Conservation (phyloP, 2,888 invertebrate genomes). For the Noctua fimbriata region DNA sequence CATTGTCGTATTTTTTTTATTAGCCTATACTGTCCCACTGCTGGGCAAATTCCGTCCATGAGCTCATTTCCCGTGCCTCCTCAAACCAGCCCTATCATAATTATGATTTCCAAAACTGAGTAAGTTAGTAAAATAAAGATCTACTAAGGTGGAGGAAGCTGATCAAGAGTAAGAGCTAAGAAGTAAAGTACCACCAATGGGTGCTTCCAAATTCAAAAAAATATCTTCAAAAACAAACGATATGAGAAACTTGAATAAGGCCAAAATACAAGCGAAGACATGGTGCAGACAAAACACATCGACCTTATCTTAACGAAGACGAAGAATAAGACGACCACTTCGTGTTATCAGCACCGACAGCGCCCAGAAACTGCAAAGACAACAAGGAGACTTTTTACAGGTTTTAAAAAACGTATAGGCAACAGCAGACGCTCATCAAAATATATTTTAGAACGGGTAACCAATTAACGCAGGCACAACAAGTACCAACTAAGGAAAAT, state of each 20-base stretch:
- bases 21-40: no score
- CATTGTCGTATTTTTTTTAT: no score
- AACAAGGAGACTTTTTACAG: neutral
- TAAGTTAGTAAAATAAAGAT: neutral
- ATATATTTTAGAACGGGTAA: constrained; percentile 4
- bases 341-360: neutral
- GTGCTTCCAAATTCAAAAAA: neutral
- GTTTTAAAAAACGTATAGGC: neutral
- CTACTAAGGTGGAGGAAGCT: neutral
- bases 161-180: neutral
- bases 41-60: no score
- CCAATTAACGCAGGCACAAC: constrained; percentile 15
- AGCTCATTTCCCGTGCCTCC: no score
- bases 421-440: constrained; percentile 12
- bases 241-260: neutral
- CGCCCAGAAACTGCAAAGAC: constrained; percentile 4
- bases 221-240: neutral
- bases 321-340: neutral
- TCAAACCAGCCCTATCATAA: no score
- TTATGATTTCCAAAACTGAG: neutral
- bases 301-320: neutral
- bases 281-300: neutral
- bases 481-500: neutral
- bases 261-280: neutral
- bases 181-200: neutral